Evolutionary conservation across 2,888 invertebrate genomes (phyloP).

Genomic region (Chaitophorus viminalis): DNA sequence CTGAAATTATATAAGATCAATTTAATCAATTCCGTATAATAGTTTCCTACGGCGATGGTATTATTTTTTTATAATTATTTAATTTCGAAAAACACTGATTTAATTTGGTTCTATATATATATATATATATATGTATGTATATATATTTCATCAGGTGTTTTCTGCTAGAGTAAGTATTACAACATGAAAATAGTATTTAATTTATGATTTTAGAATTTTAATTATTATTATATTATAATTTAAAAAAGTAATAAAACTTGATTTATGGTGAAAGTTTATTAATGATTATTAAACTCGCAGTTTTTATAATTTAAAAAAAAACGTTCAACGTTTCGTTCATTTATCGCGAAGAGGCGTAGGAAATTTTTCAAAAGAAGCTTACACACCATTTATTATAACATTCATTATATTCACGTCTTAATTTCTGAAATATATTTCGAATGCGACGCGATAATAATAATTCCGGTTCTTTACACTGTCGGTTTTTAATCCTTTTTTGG

Average conservation of each 20-base stretch:
- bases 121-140: no score
- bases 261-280: neutral
- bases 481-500: neutral
- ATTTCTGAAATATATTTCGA: neutral
- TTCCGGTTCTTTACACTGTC: conserved; percentile 16
- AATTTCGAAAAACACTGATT: no score
- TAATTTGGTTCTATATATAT: neutral
- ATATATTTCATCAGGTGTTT: no score
- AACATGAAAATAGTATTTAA: neutral
- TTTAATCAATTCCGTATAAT: neutral
- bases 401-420: conserved; percentile 4
- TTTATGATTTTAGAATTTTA: neutral
- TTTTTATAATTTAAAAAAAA: neutral
- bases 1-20: neutral
- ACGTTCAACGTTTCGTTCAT: neutral
- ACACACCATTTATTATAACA: conserved; percentile 14
- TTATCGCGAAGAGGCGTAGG: neutral
- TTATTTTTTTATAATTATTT: no score
- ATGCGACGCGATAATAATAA: neutral
- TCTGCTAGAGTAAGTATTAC: neutral
- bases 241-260: neutral
- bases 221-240: neutral
- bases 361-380: neutral
- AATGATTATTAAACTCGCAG: neutral
- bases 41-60: neutral